Evolutionary conservation across 2,113 vertebrate genomes (phyloP).

Genomic region (Siniperca knerii): DNA sequence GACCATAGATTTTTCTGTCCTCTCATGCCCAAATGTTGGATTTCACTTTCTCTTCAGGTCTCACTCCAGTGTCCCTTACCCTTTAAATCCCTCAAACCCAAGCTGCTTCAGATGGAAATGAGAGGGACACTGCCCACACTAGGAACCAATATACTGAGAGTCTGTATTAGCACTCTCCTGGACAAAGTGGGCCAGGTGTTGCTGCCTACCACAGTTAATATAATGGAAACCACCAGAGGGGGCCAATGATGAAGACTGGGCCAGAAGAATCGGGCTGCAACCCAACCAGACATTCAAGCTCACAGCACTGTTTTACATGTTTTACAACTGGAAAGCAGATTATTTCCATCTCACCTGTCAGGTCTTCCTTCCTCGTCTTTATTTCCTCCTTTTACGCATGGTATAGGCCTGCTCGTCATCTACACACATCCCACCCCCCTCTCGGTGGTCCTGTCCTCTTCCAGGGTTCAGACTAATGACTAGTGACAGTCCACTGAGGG

Average conservation of each 20-base stretch:
- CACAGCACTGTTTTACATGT: constrained; percentile 58
- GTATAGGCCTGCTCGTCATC: constrained; percentile 46
- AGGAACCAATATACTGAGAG: constrained; percentile 5
- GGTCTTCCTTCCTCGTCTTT: constrained; percentile 42
- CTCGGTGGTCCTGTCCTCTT: constrained; percentile 76
- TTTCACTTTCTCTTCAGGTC: constrained; percentile 14
- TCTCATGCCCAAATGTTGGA: constrained; percentile 1
- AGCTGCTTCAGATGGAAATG: constrained; percentile 7
- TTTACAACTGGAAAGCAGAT: constrained; percentile 66
- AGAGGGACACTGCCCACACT: constrained; percentile 7
- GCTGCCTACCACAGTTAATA: constrained; percentile 30
- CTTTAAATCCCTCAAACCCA: background rate
- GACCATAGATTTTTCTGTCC: constrained; percentile 9
- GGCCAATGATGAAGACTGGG: constrained; percentile 55
- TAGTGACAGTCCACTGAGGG: constrained; percentile 95
- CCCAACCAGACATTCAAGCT: constrained; percentile 18
- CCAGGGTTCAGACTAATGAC: constrained; percentile 90
- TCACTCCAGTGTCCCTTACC: background rate
- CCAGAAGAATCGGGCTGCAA: background rate
- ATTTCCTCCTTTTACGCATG: constrained; percentile 52
- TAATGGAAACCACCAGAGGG: constrained; percentile 74
- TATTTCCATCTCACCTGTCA: constrained; percentile 63
- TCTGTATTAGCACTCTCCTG: constrained; percentile 5
- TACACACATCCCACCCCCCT: background rate
- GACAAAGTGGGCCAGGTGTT: constrained; percentile 39